These are phyloP conservation scores for Xyrauchen texanus DNA, from an alignment of 2,113 vertebrate genomes.

Conservation along the genomic window DNA sequence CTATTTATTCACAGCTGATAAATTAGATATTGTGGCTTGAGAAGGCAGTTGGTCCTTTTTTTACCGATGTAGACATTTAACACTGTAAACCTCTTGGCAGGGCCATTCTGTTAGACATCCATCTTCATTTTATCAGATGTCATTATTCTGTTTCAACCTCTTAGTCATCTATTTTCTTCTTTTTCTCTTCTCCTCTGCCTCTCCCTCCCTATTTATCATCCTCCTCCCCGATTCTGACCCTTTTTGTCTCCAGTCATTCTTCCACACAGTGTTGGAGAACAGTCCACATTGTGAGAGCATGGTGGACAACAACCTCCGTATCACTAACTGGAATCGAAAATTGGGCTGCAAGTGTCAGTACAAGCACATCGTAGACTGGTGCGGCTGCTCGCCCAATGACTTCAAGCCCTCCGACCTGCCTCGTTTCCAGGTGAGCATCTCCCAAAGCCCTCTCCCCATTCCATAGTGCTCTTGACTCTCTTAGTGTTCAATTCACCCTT, in stretches of 20 bases:
- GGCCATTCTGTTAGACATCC: slow-evolving; percentile 38
- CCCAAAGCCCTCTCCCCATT: not conserved
- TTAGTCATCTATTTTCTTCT: slow-evolving; percentile 5
- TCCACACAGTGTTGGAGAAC: slow-evolving; percentile 91
- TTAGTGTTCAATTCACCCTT: too few relatives aligned
- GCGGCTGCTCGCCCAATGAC: slow-evolving; percentile 90
- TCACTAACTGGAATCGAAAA: slow-evolving; percentile 95
- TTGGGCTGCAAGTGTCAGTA: slow-evolving; percentile 93
- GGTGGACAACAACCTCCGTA: slow-evolving; percentile 94
- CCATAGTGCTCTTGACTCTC: too few relatives aligned
- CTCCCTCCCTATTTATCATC: slow-evolving; percentile 41
- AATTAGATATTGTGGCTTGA: slow-evolving; percentile 37
- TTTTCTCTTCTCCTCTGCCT: slow-evolving; percentile 1
- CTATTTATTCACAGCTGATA: slow-evolving; percentile 35
- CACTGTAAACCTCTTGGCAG: slow-evolving; percentile 40
- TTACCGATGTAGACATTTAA: slow-evolving; percentile 44
- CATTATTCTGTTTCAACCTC: slow-evolving; percentile 33
- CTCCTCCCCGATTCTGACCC: slow-evolving; percentile 4
- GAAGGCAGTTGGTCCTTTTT: slow-evolving; percentile 17
- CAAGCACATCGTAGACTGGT: slow-evolving; percentile 96
- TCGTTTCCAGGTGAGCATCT: slow-evolving; percentile 88
- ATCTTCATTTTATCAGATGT: slow-evolving; percentile 55
- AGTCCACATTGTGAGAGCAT: slow-evolving; percentile 87
- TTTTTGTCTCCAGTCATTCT: slow-evolving; percentile 77
- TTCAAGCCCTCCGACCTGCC: slow-evolving; percentile 93